Evolutionary conservation across 2,113 vertebrate species (phyloP).

Genomic region (Phrynosoma platyrhinos): DNA sequence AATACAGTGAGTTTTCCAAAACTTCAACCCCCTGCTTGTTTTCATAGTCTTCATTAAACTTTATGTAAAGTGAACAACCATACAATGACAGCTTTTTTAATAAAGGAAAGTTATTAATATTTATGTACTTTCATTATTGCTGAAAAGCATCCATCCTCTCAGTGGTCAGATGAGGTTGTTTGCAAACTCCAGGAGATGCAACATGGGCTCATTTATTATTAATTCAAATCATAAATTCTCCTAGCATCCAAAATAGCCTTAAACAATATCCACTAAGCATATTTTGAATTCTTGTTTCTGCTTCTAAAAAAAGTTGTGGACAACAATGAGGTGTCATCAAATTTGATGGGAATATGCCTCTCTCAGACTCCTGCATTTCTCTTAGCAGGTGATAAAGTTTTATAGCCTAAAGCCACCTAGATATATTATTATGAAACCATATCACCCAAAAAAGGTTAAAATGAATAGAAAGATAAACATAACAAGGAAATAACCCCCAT

Average conservation of each 20-base stretch:
- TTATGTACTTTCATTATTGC: slow-evolving; percentile 69
- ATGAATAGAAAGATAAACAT: background rate
- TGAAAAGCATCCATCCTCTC: slow-evolving; percentile 62
- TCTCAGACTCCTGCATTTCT: slow-evolving; percentile 61
- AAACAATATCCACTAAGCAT: slow-evolving; percentile 69
- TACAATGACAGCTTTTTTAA: slow-evolving; percentile 35
- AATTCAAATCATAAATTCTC: slow-evolving; percentile 76
- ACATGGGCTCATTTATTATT: slow-evolving; percentile 76
- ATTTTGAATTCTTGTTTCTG: slow-evolving; percentile 63
- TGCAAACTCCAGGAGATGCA: slow-evolving; percentile 67
- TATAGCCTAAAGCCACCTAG: slow-evolving; percentile 68
- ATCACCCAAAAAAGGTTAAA: too few species aligned
- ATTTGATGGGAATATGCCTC: slow-evolving; percentile 65
- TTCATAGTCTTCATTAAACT: slow-evolving; percentile 56
- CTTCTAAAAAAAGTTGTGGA: slow-evolving; percentile 55
- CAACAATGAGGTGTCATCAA: slow-evolving; percentile 76
- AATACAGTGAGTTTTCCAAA: slow-evolving; percentile 18
- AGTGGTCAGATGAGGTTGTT: slow-evolving; percentile 71
- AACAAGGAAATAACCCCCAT: background rate
- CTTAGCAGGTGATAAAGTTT: slow-evolving; percentile 72
- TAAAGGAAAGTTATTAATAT: slow-evolving; percentile 64
- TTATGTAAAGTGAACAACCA: slow-evolving; percentile 61
- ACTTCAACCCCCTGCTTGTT: slow-evolving; percentile 17
- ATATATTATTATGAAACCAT: slow-evolving; percentile 63
- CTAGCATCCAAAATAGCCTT: slow-evolving; percentile 73